Base-by-base conservation (phyloP, 2,797 vertebrate genomes). In the Distichodus sexfasciatus region DNA sequence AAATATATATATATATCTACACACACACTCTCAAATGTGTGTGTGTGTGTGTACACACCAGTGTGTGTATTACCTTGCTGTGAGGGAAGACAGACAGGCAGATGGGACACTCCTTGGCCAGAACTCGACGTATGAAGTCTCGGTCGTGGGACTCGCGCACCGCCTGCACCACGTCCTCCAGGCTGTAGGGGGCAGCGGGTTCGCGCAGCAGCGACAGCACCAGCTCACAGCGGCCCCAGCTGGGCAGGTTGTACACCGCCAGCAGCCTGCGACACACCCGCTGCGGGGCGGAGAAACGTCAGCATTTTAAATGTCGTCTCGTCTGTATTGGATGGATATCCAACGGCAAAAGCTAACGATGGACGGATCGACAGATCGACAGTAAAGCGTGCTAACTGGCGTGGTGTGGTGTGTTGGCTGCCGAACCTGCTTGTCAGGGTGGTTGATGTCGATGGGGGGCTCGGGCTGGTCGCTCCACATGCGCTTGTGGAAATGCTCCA, bases 141-240 rank as follows among this genome's bases (percentile, higher is more conserved):
- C 92, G 87, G 78, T 94, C 94, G 0, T 92, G 94, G 40, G 93
- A 95, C 69, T 95, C 94, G 10, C 85, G 86, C 12, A 96, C 94
- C 0, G 94, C 94, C 73, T 94, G 93, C 35, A 96, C 90, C 11
- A 95, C 94, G 0, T 96, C 94, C 23, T 93, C 88, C 76, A 96
- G 72, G 0, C 87, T 88, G 74, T 92, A 94, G 54, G 92, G 87
- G 59, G 92, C 91, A 0, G 78, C 86, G 79, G 91, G 90, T 79
- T 96, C 94, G 66, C 89, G 87, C 11, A 94, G 87, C 58, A 96
- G 81, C 0, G 93, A 92, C 23, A 95, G 74, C 0, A 92, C 94
- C 78, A 96, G 82, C 85, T 95, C 94, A 40, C 94, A 94, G 41
- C 94, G 94, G 33, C 94, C 94, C 94, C 94, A 96, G 78, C 94